Base-by-base conservation (phyloP, 2,113 vertebrate genomes). In the Theristicus caerulescens region DNA sequence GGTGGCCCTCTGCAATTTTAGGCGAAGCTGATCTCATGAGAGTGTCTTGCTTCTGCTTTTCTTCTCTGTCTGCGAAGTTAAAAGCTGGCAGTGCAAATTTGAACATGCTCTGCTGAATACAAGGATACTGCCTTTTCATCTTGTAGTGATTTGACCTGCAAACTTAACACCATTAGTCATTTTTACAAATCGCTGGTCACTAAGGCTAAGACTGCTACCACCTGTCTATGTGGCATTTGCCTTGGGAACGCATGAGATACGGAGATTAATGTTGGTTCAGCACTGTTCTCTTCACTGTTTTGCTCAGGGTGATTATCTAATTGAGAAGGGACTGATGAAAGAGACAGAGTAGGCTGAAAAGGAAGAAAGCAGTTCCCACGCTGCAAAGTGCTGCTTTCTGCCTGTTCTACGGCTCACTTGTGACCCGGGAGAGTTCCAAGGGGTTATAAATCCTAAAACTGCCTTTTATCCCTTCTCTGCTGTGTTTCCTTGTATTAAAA, bases 371-470 rank as follows among this genome's bases (percentile, higher is more conserved):
- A 10, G 76, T 97, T 97, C 87, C 94, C 93, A 96, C 31, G 2
- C 78, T 92, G 55, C 18, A 36, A 4, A 87, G 54, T 59, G 55
- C 81, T 91, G 64, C 42, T 94, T 87, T 95, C 84, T 80, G 74
- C 71, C n/a, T 80, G 10, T 90, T 82, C 34, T 80, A 0, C 64
- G 51, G 42, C 82, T 74, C 34, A 40, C 67, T 86, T 86, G 55
- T 77, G 77, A 81, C 51, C 71, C 84, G 88, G 74, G 71, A 91
- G 47, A 61, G 67, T 67, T 88, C 40, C 80, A 65, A 64, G 55
- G 83, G 38, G 61, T 86, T 80, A 83, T 94, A 95, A 95, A 96
- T 94, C 59, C 71, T 81, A 34, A 77, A 82, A 55, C 34, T 93
- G 65, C 78, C 34, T 95, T 95, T 94, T 76, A 29, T 91, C 40